Base-by-base conservation (phyloP, 2,113 vertebrate genomes). In the Macrotus californicus region DNA sequence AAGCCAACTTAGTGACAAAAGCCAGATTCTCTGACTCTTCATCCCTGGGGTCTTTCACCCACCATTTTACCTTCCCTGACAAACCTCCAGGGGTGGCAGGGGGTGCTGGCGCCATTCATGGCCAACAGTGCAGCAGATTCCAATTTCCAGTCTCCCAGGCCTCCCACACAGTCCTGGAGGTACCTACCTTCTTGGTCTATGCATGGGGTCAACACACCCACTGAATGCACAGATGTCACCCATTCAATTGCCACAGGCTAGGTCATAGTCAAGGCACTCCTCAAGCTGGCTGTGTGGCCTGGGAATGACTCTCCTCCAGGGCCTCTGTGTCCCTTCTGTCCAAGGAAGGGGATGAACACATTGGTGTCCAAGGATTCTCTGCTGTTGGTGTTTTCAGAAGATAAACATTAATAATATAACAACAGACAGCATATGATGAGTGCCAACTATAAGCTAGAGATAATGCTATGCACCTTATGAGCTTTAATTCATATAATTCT, bases 371-470 rank as follows among this genome's bases (percentile, higher is more conserved):
- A 86, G 31, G 64, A 34, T 39, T n/a, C 72, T 80, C 34, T 94
- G 11, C 41, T 34, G 18, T 89, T 75, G 64, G 39, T 92, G 34
- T 66, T 96, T 92, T 89, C 39, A 77, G 84, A 43, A 86, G 50
- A 70, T 66, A 83, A 89, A 67, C 89, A 43, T 86, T 89, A 77
- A 86, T 41, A 91, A 77, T 24, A 50, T 41, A 92, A 87, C n/a
- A 89, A 43, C 48, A 89, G 54, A 7, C 39, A 82, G 70, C 61
- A 61, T 87, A 72, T 75, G 76, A 4, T 77, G 52, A 77, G 54
- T 26, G 52, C 16, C 54, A 64, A 26, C 26, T 82, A 36, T 9
- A 16, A 75, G 80, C 72, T 24, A 59, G 29, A 54, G 31, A 66
- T 91, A 73, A 91, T 69, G 34, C 66, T 67, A 73, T 87, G 22